A percentile compares a stretch with the other conserved stretches of the same genome.
Evolutionary conservation across 2,113 vertebrate genomes (phyloP).

Genomic region (Thomomys bottae): DNA sequence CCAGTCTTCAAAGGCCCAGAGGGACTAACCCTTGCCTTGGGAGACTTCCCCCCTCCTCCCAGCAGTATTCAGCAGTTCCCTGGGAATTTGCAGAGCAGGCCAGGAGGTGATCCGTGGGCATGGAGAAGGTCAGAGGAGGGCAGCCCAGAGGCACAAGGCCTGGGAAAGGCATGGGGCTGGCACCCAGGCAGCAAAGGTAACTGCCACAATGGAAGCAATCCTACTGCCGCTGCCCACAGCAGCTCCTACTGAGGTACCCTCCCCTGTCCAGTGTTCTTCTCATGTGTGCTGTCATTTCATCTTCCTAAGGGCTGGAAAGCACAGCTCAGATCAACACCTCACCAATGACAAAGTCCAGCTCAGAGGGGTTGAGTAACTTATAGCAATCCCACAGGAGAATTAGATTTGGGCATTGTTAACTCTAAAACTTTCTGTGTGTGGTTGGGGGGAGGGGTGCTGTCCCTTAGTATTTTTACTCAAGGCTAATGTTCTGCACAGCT

Average conservation of each 20-base stretch:
- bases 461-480: too few species aligned
- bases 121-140: background rate
- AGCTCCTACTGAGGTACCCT: background rate
- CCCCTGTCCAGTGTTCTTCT: background rate
- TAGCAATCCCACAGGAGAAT: background rate
- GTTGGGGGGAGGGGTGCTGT: too few species aligned
- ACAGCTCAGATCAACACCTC: too few species aligned
- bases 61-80: slow-evolving; percentile 30
- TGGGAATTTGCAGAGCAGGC: slow-evolving; percentile 35
- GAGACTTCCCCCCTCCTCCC: slow-evolving; percentile 20
- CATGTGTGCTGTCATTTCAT: accelerated
- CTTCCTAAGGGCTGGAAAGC: background rate
- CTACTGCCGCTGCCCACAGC: background rate
- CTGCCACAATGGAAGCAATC: background rate
- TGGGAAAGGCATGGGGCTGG: slow-evolving; percentile 33
- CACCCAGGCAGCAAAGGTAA: background rate
- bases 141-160: background rate
- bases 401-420: background rate
- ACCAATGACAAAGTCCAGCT: background rate
- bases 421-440: too few species aligned
- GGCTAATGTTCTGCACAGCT: too few species aligned
- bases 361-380: background rate
- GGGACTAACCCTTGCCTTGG: slow-evolving; percentile 40
- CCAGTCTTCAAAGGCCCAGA: slow-evolving; percentile 61
- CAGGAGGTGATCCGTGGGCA: background rate